A percentile compares a stretch with the other conserved stretches of the same genome.
Conservation (phyloP, 2,113 vertebrate genomes). For the Marcusenius ussheri region DNA sequence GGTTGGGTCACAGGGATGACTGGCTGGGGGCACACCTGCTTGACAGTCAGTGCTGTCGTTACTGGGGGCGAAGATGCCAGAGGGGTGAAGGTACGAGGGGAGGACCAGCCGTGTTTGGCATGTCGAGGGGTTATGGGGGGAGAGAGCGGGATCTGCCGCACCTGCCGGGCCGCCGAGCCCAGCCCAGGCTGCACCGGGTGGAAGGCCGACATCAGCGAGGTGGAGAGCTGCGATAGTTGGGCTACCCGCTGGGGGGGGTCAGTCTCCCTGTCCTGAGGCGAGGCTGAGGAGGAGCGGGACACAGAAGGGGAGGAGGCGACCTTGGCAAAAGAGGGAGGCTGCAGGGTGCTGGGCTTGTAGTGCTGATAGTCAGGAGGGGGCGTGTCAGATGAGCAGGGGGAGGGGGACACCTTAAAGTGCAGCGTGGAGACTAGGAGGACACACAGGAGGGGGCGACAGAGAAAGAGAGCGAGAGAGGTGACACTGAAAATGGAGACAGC, state of each 20-base stretch:
- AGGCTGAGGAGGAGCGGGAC: constrained; percentile 44
- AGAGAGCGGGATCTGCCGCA: constrained; percentile 71
- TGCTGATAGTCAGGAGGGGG: constrained; percentile 64
- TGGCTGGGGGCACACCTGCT: constrained; percentile 56
- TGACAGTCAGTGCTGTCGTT: constrained; percentile 53
- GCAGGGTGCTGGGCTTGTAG: constrained; percentile 59
- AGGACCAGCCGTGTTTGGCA: constrained; percentile 59
- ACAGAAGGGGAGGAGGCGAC: constrained; percentile 55
- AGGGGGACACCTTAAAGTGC: constrained; percentile 69
- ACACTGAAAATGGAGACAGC: constrained; percentile 39
- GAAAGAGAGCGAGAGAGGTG: constrained; percentile 35
- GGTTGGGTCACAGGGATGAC: constrained; percentile 62
- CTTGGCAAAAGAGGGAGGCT: constrained; percentile 59
- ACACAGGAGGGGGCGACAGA: constrained; percentile 45
- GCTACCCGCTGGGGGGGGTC: constrained; percentile 53
- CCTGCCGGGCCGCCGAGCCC: constrained; percentile 53
- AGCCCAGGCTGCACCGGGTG: constrained; percentile 63
- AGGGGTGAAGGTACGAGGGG: constrained; percentile 62
- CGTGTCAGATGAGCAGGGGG: constrained; percentile 63
- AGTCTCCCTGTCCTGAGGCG: constrained; percentile 53
- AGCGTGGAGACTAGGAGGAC: constrained; percentile 65
- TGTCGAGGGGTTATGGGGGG: constrained; percentile 55
- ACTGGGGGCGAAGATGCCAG: constrained; percentile 53
- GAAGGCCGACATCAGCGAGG: constrained; percentile 63
- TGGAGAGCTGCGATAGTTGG: constrained; percentile 71